Conservation (phyloP, 1,140 invertebrate genomes). For the Microplitis mediator region DNA sequence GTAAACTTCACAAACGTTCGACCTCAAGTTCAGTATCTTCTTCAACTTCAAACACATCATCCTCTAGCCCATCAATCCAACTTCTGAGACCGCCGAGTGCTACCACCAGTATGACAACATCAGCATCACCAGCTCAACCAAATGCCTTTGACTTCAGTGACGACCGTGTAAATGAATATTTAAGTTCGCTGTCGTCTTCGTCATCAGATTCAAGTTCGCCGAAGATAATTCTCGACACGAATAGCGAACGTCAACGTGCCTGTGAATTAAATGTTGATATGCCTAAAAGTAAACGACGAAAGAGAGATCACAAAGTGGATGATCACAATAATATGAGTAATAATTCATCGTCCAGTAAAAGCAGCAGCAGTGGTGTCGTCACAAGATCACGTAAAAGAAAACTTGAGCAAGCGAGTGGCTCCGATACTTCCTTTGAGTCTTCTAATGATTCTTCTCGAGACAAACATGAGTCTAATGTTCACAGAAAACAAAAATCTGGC, state of each 20-base stretch:
- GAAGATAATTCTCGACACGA: slow-evolving; percentile 26
- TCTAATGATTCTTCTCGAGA: slow-evolving; percentile 10
- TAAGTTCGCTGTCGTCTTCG: slow-evolving; percentile 59
- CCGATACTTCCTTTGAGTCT: slow-evolving; percentile 35
- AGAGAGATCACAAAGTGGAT: slow-evolving; percentile 2
- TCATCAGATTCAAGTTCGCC: slow-evolving; percentile 53
- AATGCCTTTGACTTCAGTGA: slow-evolving; percentile 66
- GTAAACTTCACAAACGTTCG: slow-evolving; percentile 70
- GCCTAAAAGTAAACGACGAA: slow-evolving; percentile 28
- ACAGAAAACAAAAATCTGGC: slow-evolving; percentile 46
- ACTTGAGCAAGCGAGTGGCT: slow-evolving; percentile 37
- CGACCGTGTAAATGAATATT: slow-evolving; percentile 63
- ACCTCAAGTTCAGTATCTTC: slow-evolving; percentile 62
- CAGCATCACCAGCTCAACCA: slow-evolving; percentile 42
- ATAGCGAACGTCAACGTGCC: background rate
- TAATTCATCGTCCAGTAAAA: slow-evolving; percentile 2
- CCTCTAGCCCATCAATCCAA: slow-evolving; percentile 38
- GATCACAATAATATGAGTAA: background rate
- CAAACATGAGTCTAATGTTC: slow-evolving; percentile 37
- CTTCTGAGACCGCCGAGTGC: slow-evolving; percentile 38
- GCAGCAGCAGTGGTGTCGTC: slow-evolving; percentile 38
- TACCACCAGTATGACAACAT: slow-evolving; percentile 30
- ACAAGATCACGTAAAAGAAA: slow-evolving; percentile 50
- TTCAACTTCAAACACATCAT: slow-evolving; percentile 52
- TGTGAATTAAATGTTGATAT: background rate